These are phyloP conservation scores for Onychostoma macrolepis DNA, from an alignment of 2,113 vertebrate genomes.

Conservation along the genomic window DNA sequence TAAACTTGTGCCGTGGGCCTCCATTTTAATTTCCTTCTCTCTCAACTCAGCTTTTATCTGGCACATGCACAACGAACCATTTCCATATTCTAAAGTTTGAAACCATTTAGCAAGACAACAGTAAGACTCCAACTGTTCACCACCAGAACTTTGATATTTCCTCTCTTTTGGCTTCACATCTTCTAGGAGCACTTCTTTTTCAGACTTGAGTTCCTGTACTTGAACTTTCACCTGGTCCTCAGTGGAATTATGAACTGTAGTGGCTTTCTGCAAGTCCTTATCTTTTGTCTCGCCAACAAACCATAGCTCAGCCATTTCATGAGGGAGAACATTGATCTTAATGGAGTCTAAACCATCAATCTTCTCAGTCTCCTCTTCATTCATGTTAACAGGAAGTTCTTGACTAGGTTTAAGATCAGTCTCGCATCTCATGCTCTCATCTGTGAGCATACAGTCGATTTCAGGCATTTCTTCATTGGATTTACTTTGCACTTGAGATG, in stretches of 20 bases:
- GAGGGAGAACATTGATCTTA: constrained; percentile 64
- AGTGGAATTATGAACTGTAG: not conserved
- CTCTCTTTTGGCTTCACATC: not conserved
- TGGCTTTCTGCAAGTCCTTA: not conserved
- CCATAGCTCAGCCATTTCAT: constrained; percentile 63
- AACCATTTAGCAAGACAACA: constrained; percentile 70
- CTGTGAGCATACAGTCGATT: not conserved
- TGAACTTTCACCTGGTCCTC: not conserved
- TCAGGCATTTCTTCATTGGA: not conserved
- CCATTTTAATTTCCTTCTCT: not conserved
- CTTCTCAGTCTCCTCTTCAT: not conserved
- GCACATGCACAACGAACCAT: constrained; percentile 49
- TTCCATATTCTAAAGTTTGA: constrained; percentile 38
- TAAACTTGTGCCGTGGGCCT: not conserved
- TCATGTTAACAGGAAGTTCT: not conserved
- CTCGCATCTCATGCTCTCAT: not conserved
- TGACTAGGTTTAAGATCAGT: not conserved
- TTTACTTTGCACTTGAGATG: not conserved
- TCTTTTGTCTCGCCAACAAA: constrained; percentile 16
- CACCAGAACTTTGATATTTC: not conserved
- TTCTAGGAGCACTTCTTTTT: not conserved
- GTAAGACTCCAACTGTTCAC: constrained; percentile 42
- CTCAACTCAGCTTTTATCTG: constrained; percentile 7
- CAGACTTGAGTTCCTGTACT: not conserved
- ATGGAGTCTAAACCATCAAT: constrained; percentile 59